Evolutionary conservation across 2,113 vertebrate genomes (phyloP), one percentile per base, ranked within the genome.

Genomic region (Caranx melampygus): DNA sequence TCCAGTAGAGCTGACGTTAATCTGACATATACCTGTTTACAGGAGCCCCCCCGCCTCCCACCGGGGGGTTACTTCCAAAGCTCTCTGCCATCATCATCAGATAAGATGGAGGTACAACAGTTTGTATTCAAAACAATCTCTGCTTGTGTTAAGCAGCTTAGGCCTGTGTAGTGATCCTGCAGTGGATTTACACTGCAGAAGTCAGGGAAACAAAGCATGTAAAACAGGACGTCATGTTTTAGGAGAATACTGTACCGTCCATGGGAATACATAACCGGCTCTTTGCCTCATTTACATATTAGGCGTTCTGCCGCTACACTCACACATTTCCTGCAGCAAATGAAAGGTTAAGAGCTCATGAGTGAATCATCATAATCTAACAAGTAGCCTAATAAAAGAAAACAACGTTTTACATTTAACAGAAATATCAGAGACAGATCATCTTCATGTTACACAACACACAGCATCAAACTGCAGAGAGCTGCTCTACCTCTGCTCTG

Each of bases 111-210:
- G 81, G 82, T 61, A 78, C 52, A 79, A 75, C 63, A 81, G 85
- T 90, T 81, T 74, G 75, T 81, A 76, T 62, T 76, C 59, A 88
- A 83, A 88, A 90, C 87, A 88, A 59, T 55, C 68, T 15, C 34
- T 31, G 12, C 84, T 81, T 82, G 81, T 79, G 87, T 80, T 82
- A 58, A 85, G 72, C 75, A 72, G 84, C 72, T 87, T 78, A 84
- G 75, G 42, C 51, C 67, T 71, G 47, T 66, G 76, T 64, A 6
- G 60, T 68, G 83, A 78, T 67, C 45, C 57, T 47, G 21, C 37
- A 59, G 55, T 82, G 59, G 66, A 74, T 81, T 82, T 71, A 75
- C n/a, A 54, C 71, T 69, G 31, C 37, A 65, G 26, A 55, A 78
- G 45, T 58, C 72, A n/a, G 33, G 51, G 63, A 78, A 84, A 84